These are phyloP conservation scores for Neomonachus schauinslandi DNA, from an alignment of 2,113 vertebrate species.

Conservation along the genomic window DNA sequence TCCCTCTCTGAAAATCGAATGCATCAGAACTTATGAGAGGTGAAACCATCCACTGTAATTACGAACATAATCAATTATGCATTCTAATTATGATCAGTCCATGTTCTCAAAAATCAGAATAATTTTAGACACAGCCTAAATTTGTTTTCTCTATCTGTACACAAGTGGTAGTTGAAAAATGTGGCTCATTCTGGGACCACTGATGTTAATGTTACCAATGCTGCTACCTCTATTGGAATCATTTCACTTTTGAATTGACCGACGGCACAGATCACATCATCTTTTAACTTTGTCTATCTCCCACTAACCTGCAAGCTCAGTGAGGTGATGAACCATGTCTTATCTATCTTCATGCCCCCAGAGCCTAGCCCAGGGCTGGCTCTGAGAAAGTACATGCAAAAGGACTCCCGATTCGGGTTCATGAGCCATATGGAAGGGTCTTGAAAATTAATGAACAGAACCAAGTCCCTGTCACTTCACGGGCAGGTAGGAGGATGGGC, in stretches of 20 bases:
- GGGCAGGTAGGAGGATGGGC: neutral
- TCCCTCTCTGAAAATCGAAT: neutral
- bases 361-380: neutral
- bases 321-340: neutral
- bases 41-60: neutral
- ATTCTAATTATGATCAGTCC: neutral
- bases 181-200: neutral
- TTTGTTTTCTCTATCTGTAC: slow-evolving; percentile 15
- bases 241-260: neutral
- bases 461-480: neutral
- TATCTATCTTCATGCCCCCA: neutral
- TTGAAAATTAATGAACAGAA: neutral
- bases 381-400: neutral
- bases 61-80: neutral
- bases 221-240: neutral
- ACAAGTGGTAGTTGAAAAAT: neutral
- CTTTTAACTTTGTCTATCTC: neutral
- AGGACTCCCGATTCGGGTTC: neutral
- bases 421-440: neutral
- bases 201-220: neutral
- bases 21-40: neutral
- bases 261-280: neutral
- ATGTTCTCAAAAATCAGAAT: slow-evolving; percentile 26
- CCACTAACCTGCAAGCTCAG: neutral
- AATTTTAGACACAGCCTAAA: neutral